A percentile compares a stretch with the other conserved stretches of the same genome.
Conservation (phyloP, 1,140 invertebrate genomes). For the Temnothorax curvispinosus region DNA sequence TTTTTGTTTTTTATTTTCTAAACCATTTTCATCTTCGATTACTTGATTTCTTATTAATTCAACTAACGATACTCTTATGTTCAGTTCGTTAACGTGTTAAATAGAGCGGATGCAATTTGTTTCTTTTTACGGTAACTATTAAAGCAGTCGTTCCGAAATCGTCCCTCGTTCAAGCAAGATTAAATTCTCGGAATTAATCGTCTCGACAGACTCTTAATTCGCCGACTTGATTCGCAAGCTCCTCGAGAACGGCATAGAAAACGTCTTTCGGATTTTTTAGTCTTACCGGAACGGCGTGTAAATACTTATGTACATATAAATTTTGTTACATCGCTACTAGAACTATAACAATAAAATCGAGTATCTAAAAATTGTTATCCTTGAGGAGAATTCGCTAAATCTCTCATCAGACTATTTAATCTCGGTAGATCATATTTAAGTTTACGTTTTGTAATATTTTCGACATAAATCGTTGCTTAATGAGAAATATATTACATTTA, state of each 20-base stretch:
- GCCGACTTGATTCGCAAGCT: slow-evolving; percentile 69
- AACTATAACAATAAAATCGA: slow-evolving; percentile 47
- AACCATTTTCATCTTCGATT: not conserved
- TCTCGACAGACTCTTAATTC: slow-evolving; percentile 74
- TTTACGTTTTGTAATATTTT: not conserved
- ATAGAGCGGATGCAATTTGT: slow-evolving; percentile 40
- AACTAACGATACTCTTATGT: slow-evolving; percentile 40
- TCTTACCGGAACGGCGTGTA: slow-evolving; percentile 51
- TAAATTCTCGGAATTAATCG: slow-evolving; percentile 75
- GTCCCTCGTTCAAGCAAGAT: slow-evolving; percentile 73
- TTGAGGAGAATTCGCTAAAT: not conserved
- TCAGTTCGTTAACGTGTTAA: slow-evolving; percentile 14
- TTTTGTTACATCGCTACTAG: not conserved
- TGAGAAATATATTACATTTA: not conserved
- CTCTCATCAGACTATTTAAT: not conserved
- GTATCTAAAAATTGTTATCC: slow-evolving; percentile 37
- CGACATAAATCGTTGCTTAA: not conserved
- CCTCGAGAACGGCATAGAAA: slow-evolving; percentile 59
- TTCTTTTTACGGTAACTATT: slow-evolving; percentile 68
- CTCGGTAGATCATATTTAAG: not conserved
- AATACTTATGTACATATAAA: slow-evolving; percentile 64
- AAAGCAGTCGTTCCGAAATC: slow-evolving; percentile 69
- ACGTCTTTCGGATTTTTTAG: slow-evolving; percentile 25
- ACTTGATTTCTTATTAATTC: slow-evolving; percentile 58
- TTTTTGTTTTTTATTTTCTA: not conserved